Base-by-base conservation (phyloP, 2,888 invertebrate species). In the Eurois occulta region DNA sequence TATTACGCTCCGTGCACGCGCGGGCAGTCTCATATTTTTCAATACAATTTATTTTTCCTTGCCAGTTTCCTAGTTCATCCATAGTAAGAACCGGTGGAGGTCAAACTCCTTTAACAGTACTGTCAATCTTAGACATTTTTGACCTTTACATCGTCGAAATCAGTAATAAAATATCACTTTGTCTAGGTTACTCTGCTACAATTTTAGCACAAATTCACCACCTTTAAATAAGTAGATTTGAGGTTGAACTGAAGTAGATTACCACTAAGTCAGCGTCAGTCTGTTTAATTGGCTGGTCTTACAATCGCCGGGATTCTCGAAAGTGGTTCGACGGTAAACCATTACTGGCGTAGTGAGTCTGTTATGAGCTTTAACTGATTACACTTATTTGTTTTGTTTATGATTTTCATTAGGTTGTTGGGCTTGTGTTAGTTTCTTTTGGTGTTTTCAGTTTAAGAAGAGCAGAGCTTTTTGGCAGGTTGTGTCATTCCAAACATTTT, bases 201-300 rank as follows among this genome's bases (percentile, higher is more conserved):
- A 28, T 77, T 58, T 1, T 38, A 58, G 1, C 32, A n/a, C 35
- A 2, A 82, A 67, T 70, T 21, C 2, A 2, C 2, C 32, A 1
- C 2, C 43, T 64, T 24, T n/a, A 71, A 41, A 71, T 83, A 71
- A 71, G 38, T 77, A 71, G 24, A 46, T 77, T 83, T 83, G 70
- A 52, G 83, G 70, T 80, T 32, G n/a, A 77, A 69, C 70, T 67
- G 52, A 55, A 77, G 38, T 70, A 38, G 66, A 82, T 77, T 77
- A 76, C 41, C 76, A 81, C 58, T 68, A 68, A 65, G 35, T 35
- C 24, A 32, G 48, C 43, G 55, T 48, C 68, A 71, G 65, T 81
- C 75, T 55, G 60, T 80, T 69, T 76, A 70, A 80, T 80, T 80
- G 69, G 21, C 48, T 70, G 32, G 43, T 70, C 77, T 65, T 28